phyloP scores from a whole-genome alignment of 2,888 invertebrate species.

The Caenorhabditis sp. region DNA sequence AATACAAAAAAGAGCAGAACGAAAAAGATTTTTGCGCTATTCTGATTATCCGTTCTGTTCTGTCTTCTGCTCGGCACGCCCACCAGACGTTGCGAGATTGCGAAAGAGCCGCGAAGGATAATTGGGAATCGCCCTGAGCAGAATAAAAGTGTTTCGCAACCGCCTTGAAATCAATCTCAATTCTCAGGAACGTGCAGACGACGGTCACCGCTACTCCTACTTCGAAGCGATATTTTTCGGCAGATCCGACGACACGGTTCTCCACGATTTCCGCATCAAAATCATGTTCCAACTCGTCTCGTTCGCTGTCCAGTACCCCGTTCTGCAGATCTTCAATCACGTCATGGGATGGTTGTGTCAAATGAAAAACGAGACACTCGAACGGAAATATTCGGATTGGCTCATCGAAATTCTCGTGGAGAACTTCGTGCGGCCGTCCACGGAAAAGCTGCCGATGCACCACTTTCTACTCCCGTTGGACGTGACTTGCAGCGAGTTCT shows the following conservation, averaged over 20 bases:
- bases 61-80: too few relatives aligned
- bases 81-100: too few relatives aligned
- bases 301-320: slow-evolving; percentile 61
- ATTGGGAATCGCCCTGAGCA: too few relatives aligned
- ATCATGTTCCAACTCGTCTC: slow-evolving; percentile 53
- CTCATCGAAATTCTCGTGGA: slow-evolving; percentile 58
- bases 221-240: slow-evolving; percentile 68
- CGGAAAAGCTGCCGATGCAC: slow-evolving; percentile 27
- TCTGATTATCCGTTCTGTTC: too few relatives aligned
- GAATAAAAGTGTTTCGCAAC: too few relatives aligned
- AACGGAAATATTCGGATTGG: slow-evolving; percentile 44
- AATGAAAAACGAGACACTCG: slow-evolving; percentile 20
- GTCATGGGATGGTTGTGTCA: slow-evolving; percentile 60
- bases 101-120: too few relatives aligned
- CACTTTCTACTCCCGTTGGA: slow-evolving; percentile 56
- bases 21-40: too few relatives aligned
- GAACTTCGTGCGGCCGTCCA: slow-evolving; percentile 52
- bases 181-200: slow-evolving; percentile 59
- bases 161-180: neutral
- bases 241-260: slow-evolving; percentile 54
- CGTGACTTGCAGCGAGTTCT: slow-evolving; percentile 59
- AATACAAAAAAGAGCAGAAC: too few relatives aligned
- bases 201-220: slow-evolving; percentile 54
- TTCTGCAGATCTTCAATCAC: slow-evolving; percentile 55
- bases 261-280: slow-evolving; percentile 57